Percentiles rank a stretch among this genome's conserved stretches.
Conservation (phyloP, 2,797 vertebrate genomes). For the Naso thynnoides region DNA sequence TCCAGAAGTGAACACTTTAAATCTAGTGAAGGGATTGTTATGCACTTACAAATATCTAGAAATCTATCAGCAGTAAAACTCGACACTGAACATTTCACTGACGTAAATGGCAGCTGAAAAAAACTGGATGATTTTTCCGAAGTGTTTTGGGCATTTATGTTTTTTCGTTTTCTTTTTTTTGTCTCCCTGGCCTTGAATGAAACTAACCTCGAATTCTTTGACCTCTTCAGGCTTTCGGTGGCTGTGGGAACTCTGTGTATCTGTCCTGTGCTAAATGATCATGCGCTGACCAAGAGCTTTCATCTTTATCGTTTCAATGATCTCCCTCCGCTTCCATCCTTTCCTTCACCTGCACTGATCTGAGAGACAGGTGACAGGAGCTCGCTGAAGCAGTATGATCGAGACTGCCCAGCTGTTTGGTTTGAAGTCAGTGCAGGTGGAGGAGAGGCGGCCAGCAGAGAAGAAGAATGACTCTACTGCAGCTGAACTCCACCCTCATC, state of each 20-base stretch:
- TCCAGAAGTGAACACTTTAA: slow-evolving; percentile 9
- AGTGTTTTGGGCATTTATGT: slow-evolving; percentile 11
- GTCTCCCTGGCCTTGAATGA: slow-evolving; percentile 9
- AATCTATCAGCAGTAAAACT: slow-evolving; percentile 31
- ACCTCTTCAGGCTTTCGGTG: slow-evolving; percentile 34
- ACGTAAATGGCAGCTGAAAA: slow-evolving; percentile 18
- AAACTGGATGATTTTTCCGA: slow-evolving; percentile 19
- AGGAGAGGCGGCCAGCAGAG: slow-evolving; percentile 56
- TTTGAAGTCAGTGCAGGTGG: slow-evolving; percentile 66
- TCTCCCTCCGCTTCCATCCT: slow-evolving; percentile 52
- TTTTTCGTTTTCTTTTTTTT: neutral
- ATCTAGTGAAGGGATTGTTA: slow-evolving; percentile 27
- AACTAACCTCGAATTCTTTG: slow-evolving; percentile 17
- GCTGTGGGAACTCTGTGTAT: slow-evolving; percentile 54
- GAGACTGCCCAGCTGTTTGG: slow-evolving; percentile 44
- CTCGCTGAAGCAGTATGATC: slow-evolving; percentile 21
- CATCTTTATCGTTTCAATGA: slow-evolving; percentile 45
- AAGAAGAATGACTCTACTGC: slow-evolving; percentile 49
- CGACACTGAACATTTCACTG: slow-evolving; percentile 10
- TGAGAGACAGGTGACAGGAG: slow-evolving; percentile 36
- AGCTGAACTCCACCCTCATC: slow-evolving; percentile 74
- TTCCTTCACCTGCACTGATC: slow-evolving; percentile 68
- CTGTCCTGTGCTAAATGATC: slow-evolving; percentile 70
- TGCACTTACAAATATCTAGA: slow-evolving; percentile 7
- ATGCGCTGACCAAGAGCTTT: slow-evolving; percentile 64